Conservation (phyloP, 1,140 invertebrate genomes). For the Galleria mellonella region DNA sequence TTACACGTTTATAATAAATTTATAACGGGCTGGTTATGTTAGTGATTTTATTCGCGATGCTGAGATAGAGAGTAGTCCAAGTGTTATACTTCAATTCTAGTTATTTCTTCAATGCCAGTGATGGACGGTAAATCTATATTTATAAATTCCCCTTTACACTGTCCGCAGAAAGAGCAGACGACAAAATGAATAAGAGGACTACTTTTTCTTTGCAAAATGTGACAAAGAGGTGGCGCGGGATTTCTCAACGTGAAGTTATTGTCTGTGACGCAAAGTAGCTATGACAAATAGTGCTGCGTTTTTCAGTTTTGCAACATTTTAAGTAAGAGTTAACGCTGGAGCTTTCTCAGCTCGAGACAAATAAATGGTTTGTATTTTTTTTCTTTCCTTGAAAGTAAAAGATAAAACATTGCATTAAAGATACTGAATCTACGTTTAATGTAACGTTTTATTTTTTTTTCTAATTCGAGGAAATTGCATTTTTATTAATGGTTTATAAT, state of each 20-base stretch:
- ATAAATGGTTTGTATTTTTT: background rate
- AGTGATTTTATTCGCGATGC: no score
- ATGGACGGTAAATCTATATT: background rate
- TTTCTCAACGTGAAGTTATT: conserved; percentile 55
- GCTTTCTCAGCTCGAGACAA: conserved; percentile 3
- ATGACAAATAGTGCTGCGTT: conserved; percentile 49
- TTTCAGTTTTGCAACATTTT: conserved; percentile 37
- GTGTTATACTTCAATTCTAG: no score
- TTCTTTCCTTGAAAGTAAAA: no score
- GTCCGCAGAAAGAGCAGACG: conserved; percentile 29
- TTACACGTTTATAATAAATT: background rate
- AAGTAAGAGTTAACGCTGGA: conserved; percentile 36
- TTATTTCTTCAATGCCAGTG: background rate
- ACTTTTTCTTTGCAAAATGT: conserved; percentile 56
- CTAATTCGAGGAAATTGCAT: no score
- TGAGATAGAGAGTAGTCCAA: no score
- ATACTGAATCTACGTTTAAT: no score
- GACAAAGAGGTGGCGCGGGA: conserved; percentile 57
- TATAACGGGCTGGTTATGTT: background rate
- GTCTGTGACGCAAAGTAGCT: conserved; percentile 48
- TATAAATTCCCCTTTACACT: conserved; percentile 5
- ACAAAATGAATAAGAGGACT: conserved; percentile 47
- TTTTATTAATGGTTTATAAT: no score
- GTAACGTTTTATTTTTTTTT: no score
- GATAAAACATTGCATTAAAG: no score